Evolutionary conservation across 2,113 vertebrate genomes (phyloP).

Genomic region (crab-eating macaque (Macaca fascicularis)): DNA sequence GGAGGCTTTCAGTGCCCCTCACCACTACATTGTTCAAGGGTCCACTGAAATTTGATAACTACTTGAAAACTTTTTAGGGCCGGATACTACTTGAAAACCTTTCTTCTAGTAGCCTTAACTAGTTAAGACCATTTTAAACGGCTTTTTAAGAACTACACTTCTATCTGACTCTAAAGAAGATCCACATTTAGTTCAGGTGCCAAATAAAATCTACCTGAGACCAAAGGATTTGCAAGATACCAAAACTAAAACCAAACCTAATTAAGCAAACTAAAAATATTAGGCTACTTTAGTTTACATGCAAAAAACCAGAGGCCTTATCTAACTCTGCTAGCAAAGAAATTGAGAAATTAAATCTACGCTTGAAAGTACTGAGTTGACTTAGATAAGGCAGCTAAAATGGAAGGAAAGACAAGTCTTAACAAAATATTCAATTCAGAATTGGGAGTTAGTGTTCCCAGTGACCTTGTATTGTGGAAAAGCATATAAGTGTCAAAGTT

Average conservation of each 20-base stretch:
- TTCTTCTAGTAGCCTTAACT: neutral
- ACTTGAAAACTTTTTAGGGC: slow-evolving; percentile 1
- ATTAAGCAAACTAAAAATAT: neutral
- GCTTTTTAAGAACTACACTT: neutral
- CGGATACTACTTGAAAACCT: neutral
- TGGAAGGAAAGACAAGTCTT: neutral
- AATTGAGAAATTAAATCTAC: neutral
- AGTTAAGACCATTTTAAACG: neutral
- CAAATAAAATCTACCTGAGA: slow-evolving; percentile 10
- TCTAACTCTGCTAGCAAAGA: neutral
- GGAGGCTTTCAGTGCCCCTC: neutral
- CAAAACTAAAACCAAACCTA: slow-evolving; percentile 11
- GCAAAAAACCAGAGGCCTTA: neutral
- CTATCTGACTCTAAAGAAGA: neutral
- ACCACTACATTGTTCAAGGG: neutral
- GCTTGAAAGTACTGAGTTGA: neutral
- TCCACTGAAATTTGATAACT: neutral
- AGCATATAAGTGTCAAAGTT: neutral
- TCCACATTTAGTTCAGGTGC: neutral
- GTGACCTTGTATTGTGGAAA: neutral
- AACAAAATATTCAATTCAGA: slow-evolving; percentile 1
- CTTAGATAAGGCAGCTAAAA: neutral
- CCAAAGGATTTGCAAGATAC: neutral
- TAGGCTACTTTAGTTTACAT: neutral
- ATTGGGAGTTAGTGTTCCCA: neutral